These are phyloP conservation scores for Rhagophthalmus giganteus DNA, from an alignment of 2,888 invertebrate species.

Conservation along the genomic window DNA sequence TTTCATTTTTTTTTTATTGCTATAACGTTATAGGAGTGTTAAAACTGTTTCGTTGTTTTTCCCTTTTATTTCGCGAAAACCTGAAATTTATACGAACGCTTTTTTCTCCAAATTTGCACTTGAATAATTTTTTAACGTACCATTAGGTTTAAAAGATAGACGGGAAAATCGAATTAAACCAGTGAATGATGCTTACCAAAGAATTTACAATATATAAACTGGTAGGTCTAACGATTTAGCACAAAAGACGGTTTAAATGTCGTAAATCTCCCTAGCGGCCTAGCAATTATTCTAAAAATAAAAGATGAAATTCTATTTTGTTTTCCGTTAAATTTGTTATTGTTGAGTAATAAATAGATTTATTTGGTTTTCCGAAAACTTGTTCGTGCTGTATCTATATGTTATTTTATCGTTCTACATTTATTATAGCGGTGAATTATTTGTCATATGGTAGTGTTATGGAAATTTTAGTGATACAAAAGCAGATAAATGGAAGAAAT, in stretches of 20 bases:
- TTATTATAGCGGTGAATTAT: constrained; percentile 23
- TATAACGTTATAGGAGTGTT: no score
- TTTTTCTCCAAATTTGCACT: no score
- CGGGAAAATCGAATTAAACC: background rate
- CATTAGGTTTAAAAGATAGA: background rate
- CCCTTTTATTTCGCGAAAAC: background rate
- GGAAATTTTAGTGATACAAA: constrained; percentile 28
- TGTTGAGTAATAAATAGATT: constrained; percentile 5
- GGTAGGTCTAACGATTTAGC: no score
- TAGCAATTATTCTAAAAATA: no score
- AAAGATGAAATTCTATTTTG: no score
- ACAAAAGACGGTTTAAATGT: no score
- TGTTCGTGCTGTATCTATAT: constrained; percentile 3
- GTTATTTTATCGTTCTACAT: constrained; percentile 14
- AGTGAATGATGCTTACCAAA: no score
- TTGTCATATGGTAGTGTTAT: constrained; percentile 26
- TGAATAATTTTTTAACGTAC: no score
- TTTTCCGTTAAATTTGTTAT: no score
- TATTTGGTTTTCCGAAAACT: constrained; percentile 4
- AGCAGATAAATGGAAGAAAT: constrained; percentile 30
- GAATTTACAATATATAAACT: background rate
- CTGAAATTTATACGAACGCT: background rate
- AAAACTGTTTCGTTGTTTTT: background rate
- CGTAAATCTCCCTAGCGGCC: no score
- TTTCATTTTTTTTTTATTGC: no score